These are phyloP conservation scores for Phylloscopus collybita DNA, from an alignment of 2,797 vertebrate genomes.

Conservation along the genomic window DNA sequence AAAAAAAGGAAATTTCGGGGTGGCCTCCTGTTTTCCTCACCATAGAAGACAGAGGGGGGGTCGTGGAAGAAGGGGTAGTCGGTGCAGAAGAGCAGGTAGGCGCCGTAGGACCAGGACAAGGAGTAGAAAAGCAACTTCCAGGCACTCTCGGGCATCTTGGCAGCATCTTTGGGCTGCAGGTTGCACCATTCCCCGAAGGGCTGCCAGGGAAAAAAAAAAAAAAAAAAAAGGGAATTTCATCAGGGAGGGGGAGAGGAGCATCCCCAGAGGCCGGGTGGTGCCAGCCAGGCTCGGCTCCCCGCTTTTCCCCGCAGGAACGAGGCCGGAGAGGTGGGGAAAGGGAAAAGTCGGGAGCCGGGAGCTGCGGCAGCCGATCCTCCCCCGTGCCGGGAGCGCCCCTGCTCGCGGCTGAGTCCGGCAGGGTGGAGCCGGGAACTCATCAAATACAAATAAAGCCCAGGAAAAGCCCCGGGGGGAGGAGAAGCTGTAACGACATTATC, in stretches of 20 bases:
- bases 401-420: no score
- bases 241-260: not conserved
- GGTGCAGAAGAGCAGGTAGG: slow-evolving; percentile 92
- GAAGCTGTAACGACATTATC: fast-evolving
- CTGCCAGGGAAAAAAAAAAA: slow-evolving; percentile 64
- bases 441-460: not conserved
- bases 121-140: slow-evolving; percentile 98
- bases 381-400: no score
- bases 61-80: slow-evolving; percentile 92
- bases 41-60: slow-evolving; percentile 90
- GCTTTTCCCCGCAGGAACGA: not conserved
- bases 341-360: no score
- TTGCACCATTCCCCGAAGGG: slow-evolving; percentile 86
- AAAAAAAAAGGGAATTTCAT: not conserved
- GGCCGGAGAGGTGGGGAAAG: not conserved
- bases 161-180: slow-evolving; percentile 88
- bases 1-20: fast-evolving
- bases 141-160: slow-evolving; percentile 95
- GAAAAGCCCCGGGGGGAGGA: not conserved
- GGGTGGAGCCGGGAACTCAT: not conserved
- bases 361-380: not conserved
- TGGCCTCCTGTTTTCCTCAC: fast-evolving
- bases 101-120: slow-evolving; percentile 90
- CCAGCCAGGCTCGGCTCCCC: not conserved
- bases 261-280: not conserved